phyloP scores from a whole-genome alignment of 64 coral and sea anemone species.

The Pachyseris speciosa region DNA sequence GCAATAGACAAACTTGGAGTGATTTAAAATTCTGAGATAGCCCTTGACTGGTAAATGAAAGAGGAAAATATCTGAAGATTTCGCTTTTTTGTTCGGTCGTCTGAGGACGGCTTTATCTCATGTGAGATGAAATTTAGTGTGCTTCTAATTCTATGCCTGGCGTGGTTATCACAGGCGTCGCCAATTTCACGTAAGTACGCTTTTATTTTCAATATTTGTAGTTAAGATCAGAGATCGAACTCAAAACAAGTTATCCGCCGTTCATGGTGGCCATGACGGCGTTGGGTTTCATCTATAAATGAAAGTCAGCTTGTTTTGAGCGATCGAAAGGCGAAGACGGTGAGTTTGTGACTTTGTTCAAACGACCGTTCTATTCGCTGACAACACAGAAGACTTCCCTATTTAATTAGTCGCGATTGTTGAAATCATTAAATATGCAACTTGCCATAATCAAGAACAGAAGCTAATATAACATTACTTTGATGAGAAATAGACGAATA shows the following conservation, averaged over 20 bases:
- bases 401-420: slow-evolving; percentile 46
- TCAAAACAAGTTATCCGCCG: slow-evolving; percentile 4
- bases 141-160: slow-evolving; percentile 55
- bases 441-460: slow-evolving; percentile 32
- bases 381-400: background rate
- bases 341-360: background rate
- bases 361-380: background rate
- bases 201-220: slow-evolving; percentile 28
- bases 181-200: slow-evolving; percentile 76
- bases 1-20: slow-evolving; percentile 22
- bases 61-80: slow-evolving; percentile 31
- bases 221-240: slow-evolving; percentile 48
- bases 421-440: slow-evolving; percentile 55
- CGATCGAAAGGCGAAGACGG: background rate
- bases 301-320: background rate
- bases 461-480: slow-evolving; percentile 28
- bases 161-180: slow-evolving; percentile 65
- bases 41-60: slow-evolving; percentile 60
- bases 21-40: slow-evolving; percentile 79
- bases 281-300: background rate
- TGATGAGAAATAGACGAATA: background rate
- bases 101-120: slow-evolving; percentile 58
- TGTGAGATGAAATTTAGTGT: slow-evolving; percentile 67
- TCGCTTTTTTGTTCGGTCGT: slow-evolving; percentile 6
- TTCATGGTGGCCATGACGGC: slow-evolving; percentile 22